Percentiles rank a stretch among this genome's conserved stretches.
Conservation (phyloP, 2,888 invertebrate genomes). For the Elysia crispata region DNA sequence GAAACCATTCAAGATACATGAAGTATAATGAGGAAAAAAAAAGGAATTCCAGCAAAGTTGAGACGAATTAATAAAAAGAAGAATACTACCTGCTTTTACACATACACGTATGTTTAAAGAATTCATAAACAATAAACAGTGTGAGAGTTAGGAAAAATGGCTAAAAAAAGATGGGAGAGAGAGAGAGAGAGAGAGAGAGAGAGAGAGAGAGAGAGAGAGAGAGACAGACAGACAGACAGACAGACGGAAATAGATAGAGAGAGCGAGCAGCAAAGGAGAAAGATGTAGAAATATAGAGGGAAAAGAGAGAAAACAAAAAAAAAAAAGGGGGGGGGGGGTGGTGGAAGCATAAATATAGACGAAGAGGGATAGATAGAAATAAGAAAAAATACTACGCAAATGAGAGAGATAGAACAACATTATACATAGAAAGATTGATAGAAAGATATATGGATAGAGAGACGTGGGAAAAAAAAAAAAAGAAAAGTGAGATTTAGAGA, state of each 20-base stretch:
- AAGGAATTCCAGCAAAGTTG: too few species aligned
- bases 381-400: not conserved
- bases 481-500: too few species aligned
- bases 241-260: not conserved
- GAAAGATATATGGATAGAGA: slow-evolving; percentile 1
- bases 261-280: not conserved
- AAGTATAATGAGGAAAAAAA: too few species aligned
- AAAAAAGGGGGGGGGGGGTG: slow-evolving; percentile 17
- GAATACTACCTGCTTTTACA: too few species aligned
- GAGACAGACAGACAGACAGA: slow-evolving; percentile 39
- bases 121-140: too few species aligned
- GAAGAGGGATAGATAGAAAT: not conserved
- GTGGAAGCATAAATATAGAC: slow-evolving; percentile 4
- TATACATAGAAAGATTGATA: not conserved
- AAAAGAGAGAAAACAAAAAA: not conserved
- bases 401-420: too few species aligned
- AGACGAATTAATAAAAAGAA: too few species aligned
- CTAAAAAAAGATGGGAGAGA: too few species aligned
- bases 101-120: too few species aligned
- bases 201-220: slow-evolving; percentile 21
- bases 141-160: too few species aligned
- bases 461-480: too few species aligned
- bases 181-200: slow-evolving; percentile 34
- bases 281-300: not conserved
- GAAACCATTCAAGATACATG: too few species aligned